phyloP scores from a whole-genome alignment of 2,888 invertebrate genomes.

The Syritta pipiens region DNA sequence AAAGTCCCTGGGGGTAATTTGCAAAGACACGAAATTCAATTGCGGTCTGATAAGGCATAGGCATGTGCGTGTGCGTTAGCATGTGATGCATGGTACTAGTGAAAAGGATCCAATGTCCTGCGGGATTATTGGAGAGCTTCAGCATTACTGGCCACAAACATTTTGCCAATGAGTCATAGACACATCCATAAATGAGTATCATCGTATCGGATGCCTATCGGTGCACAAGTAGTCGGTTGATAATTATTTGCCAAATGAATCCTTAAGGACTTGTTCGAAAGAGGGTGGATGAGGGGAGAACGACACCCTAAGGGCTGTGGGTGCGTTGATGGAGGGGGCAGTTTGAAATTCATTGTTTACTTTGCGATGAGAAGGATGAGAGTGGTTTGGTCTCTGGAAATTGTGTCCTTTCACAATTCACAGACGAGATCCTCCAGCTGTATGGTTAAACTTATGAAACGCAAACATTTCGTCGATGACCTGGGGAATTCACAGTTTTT shows the following conservation, averaged over 20 bases:
- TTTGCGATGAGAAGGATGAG: constrained; percentile 5
- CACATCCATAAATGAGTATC: constrained; percentile 3
- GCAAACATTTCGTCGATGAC: too few species aligned
- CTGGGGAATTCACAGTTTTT: too few species aligned
- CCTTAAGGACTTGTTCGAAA: constrained; percentile 1
- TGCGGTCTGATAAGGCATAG: constrained; percentile 37
- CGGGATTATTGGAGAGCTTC: constrained; percentile 13
- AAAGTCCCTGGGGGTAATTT: constrained; percentile 34
- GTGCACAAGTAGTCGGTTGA: background rate
- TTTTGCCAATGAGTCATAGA: constrained; percentile 20
- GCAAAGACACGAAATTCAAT: constrained; percentile 58
- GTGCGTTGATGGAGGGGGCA: background rate
- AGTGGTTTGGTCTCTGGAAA: too few species aligned
- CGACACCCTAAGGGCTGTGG: background rate
- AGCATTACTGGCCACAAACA: constrained; percentile 6
- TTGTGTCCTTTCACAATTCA: too few species aligned
- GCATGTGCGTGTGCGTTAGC: background rate
- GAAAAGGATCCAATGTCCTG: constrained; percentile 42
- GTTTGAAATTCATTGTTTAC: constrained; percentile 16
- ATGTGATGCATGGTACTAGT: constrained; percentile 10
- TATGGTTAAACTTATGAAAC: too few species aligned
- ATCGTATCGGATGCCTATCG: constrained; percentile 10
- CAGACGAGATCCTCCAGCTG: too few species aligned
- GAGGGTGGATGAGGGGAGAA: background rate
- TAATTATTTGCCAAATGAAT: constrained; percentile 41